These are phyloP conservation scores for Heliconius hortense DNA, from an alignment of 2,888 invertebrate genomes.

Conservation along the genomic window DNA sequence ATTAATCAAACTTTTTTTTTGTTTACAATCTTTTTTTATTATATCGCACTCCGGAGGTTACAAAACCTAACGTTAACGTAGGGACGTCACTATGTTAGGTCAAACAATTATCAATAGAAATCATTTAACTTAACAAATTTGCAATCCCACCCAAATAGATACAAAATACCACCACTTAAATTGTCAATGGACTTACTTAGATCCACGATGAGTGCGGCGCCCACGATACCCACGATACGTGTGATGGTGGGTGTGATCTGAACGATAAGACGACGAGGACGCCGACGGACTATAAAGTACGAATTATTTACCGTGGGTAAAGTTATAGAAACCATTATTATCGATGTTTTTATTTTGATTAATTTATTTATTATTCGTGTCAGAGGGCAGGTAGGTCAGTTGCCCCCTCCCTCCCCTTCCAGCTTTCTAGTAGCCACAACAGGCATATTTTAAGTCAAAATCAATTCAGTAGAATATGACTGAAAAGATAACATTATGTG, in stretches of 20 bases:
- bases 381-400: neutral
- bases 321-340: neutral
- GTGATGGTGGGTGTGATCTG: neutral
- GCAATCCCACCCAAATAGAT: neutral
- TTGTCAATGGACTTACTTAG: slow-evolving; percentile 15
- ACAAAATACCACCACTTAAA: neutral
- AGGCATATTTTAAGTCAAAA: neutral
- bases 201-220: slow-evolving; percentile 12
- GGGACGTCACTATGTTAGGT: too few relatives aligned
- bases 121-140: neutral
- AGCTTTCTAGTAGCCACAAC: neutral
- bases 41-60: too few relatives aligned
- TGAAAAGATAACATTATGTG: neutral
- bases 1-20: too few relatives aligned
- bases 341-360: too few relatives aligned
- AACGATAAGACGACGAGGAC: slow-evolving; percentile 5
- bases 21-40: too few relatives aligned
- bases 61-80: too few relatives aligned
- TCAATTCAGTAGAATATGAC: neutral
- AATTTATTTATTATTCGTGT: neutral
- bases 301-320: neutral
- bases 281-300: slow-evolving; percentile 10
- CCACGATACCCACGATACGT: slow-evolving; percentile 2
- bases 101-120: too few relatives aligned
- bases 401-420: neutral